A percentile compares a stretch with the other conserved stretches of the same genome.
These are phyloP conservation scores for Polyergus mexicanus DNA, from an alignment of 1,140 invertebrate species.

Conservation along the genomic window DNA sequence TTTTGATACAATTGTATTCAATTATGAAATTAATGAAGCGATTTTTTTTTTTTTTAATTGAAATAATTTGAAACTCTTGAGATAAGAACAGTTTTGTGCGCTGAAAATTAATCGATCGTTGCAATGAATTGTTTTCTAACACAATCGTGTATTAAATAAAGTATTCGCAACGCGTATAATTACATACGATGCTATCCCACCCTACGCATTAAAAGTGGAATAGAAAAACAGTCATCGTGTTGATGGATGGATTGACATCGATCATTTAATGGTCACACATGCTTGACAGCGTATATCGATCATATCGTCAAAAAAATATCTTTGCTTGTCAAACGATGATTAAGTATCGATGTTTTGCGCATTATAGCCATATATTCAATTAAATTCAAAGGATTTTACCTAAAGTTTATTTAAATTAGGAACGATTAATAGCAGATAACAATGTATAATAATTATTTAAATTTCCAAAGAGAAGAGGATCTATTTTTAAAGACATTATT, in stretches of 20 bases:
- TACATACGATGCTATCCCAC: neutral
- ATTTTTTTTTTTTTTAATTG: constrained; percentile 7
- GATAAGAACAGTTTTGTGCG: neutral
- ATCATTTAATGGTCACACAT: constrained; percentile 38
- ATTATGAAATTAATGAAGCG: neutral
- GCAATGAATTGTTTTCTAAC: constrained; percentile 18
- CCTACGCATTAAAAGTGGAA: constrained; percentile 9
- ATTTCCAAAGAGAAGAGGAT: neutral
- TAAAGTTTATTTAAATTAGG: too few species aligned
- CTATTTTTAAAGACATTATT: too few species aligned
- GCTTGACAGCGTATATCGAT: constrained; percentile 27
- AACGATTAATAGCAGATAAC: neutral
- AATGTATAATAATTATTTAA: neutral
- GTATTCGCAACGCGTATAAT: constrained; percentile 3
- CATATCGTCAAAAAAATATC: constrained; percentile 11
- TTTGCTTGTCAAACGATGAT: constrained; percentile 18
- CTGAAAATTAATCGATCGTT: neutral
- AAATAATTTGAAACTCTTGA: neutral
- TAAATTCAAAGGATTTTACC: neutral
- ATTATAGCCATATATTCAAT: neutral
- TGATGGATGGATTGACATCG: constrained; percentile 46
- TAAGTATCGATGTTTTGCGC: constrained; percentile 4
- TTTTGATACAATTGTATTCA: neutral
- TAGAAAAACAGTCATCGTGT: constrained; percentile 40
- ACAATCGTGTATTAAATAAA: neutral